Percentiles rank a stretch among this genome's conserved stretches.
Evolutionary conservation across 2,797 vertebrate genomes (phyloP).

Genomic region (Buphagus erythrorhynchus): DNA sequence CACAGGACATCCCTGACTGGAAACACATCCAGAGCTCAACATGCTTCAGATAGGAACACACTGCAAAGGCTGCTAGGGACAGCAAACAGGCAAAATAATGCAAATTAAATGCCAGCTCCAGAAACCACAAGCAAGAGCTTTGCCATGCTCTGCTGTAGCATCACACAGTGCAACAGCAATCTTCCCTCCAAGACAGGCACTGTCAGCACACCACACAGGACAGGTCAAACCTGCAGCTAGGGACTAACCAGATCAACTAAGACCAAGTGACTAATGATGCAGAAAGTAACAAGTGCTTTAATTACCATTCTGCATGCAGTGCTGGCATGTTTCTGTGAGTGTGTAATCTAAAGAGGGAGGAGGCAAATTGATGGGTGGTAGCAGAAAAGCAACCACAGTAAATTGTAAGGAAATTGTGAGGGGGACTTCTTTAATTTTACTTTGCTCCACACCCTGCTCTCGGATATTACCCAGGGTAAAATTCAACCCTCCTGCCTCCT

Average conservation of each 20-base stretch:
- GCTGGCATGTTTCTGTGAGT: neutral
- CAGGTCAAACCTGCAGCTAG: constrained; percentile 1
- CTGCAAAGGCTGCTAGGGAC: neutral
- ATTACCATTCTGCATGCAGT: neutral
- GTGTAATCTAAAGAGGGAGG: neutral
- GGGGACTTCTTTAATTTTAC: neutral
- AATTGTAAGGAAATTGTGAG: neutral
- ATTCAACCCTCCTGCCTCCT: constrained; percentile 12
- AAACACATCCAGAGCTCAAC: neutral
- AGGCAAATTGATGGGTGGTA: constrained; percentile 3
- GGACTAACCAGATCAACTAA: neutral
- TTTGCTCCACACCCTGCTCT: constrained; percentile 22
- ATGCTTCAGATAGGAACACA: neutral
- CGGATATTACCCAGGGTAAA: constrained; percentile 8
- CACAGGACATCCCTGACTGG: neutral
- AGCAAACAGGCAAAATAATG: neutral
- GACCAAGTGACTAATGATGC: neutral
- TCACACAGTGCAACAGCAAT: accelerated
- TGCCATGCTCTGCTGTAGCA: neutral
- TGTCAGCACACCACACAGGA: neutral
- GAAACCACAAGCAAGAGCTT: neutral
- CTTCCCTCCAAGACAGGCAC: accelerated
- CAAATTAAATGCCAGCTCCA: neutral
- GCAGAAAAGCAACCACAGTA: neutral
- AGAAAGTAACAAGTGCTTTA: neutral